Percentiles rank a stretch among this genome's conserved stretches.
Evolutionary conservation across 2,113 vertebrate genomes (phyloP).

Genomic region (Hippocampus zosterae): DNA sequence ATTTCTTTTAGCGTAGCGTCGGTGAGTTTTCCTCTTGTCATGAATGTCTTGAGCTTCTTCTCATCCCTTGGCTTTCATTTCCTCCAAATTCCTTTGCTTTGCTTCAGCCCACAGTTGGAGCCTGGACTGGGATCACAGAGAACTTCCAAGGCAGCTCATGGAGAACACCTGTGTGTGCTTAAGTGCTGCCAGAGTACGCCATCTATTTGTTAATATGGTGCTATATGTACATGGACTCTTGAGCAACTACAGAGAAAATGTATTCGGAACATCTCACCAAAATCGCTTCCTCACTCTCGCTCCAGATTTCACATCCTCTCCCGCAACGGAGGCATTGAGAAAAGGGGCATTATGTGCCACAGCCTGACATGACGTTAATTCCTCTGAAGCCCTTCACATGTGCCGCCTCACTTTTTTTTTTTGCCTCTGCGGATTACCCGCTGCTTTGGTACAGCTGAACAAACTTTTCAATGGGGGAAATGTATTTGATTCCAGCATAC

Average conservation of each 20-base stretch:
- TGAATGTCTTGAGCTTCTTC: constrained; percentile 31
- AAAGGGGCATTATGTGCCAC: constrained; percentile 57
- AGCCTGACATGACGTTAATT: constrained; percentile 58
- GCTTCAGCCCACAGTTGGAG: constrained; percentile 68
- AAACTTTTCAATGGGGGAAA: constrained; percentile 33
- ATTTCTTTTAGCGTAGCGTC: constrained; percentile 31
- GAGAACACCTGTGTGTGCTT: constrained; percentile 65
- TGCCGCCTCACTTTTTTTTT: constrained; percentile 24
- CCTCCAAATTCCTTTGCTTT: constrained; percentile 54
- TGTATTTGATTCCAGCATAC: constrained; percentile 42
- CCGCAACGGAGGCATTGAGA: constrained; percentile 60
- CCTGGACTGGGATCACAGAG: constrained; percentile 61
- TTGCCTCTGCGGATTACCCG: constrained; percentile 38
- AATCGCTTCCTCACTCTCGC: constrained; percentile 62
- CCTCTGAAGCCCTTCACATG: constrained; percentile 53
- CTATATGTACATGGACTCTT: constrained; percentile 67
- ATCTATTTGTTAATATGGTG: constrained; percentile 62
- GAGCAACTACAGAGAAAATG: constrained; percentile 55
- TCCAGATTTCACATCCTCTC: constrained; percentile 70
- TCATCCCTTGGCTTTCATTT: constrained; percentile 49
- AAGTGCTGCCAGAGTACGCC: constrained; percentile 47
- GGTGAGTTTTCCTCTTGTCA: constrained; percentile 30
- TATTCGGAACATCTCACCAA: constrained; percentile 55
- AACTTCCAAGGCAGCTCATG: constrained; percentile 60
- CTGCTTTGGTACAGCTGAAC: constrained; percentile 38